phyloP scores from a whole-genome alignment of 2,797 vertebrate genomes.

The Aerospiza tachiro region DNA sequence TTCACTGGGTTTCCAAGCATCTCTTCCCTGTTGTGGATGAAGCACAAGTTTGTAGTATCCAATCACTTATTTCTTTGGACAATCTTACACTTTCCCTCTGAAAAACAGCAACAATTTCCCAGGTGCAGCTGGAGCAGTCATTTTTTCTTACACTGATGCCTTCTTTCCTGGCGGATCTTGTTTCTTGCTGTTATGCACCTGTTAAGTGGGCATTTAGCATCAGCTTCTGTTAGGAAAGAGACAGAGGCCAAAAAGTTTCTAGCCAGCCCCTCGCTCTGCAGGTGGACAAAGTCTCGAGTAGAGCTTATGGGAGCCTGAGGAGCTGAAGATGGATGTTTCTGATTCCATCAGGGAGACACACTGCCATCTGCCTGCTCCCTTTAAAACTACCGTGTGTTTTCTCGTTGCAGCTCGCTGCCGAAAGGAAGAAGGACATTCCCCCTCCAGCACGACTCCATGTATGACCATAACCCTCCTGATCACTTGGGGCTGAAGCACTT shows the following conservation, averaged over 20 bases:
- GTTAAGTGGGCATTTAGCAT: neutral
- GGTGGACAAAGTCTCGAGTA: neutral
- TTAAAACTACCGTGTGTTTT: neutral
- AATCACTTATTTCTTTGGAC: neutral
- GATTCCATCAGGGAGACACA: constrained; percentile 32
- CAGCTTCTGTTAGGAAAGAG: neutral
- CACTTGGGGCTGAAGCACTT: neutral
- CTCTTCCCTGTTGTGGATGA: neutral
- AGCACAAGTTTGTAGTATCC: neutral
- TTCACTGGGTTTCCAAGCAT: neutral
- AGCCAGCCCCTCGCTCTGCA: neutral
- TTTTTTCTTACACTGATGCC: neutral
- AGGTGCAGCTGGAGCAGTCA: neutral
- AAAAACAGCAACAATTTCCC: neutral
- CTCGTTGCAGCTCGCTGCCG: neutral
- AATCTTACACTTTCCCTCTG: neutral
- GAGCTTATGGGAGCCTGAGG: neutral
- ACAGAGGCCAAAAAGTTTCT: neutral
- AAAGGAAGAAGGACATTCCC: neutral
- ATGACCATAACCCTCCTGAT: fast-evolving
- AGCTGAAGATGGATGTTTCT: neutral
- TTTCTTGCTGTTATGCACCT: neutral
- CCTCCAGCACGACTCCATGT: fast-evolving
- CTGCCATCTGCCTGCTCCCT: constrained; percentile 52
- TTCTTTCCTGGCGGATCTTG: neutral